Percentiles rank a stretch among this genome's conserved stretches.
Conservation (phyloP, 2,113 vertebrate genomes). For the Microcebus tavaratra region DNA sequence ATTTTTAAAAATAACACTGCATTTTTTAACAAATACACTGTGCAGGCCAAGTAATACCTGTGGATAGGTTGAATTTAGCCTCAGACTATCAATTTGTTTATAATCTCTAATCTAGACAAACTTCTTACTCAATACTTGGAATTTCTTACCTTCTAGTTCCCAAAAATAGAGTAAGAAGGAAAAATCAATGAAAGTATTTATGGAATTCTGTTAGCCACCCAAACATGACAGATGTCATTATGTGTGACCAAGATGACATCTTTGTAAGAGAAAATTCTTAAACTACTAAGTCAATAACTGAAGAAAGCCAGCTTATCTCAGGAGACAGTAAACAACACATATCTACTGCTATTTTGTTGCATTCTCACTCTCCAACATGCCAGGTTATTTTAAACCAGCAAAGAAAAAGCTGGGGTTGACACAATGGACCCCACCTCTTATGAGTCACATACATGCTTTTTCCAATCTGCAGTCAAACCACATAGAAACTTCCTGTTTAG, state of each 20-base stretch:
- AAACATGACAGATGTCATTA: background rate
- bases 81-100: background rate
- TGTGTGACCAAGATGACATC: background rate
- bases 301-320: background rate
- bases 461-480: background rate
- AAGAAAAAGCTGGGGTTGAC: background rate
- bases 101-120: conserved; percentile 2
- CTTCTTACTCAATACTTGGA: conserved; percentile 15
- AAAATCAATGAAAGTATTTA: background rate
- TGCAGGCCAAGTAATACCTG: background rate
- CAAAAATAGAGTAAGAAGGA: background rate
- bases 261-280: conserved; percentile 17
- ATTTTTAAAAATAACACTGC: background rate
- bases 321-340: background rate
- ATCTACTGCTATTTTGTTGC: background rate
- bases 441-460: background rate
- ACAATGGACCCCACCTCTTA: background rate
- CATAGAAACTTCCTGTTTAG: background rate
- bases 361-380: background rate
- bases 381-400: conserved; percentile 32
- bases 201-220: background rate
- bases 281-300: background rate
- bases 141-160: conserved; percentile 37
- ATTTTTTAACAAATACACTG: background rate
- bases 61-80: background rate